Evolutionary conservation across 2,113 vertebrate genomes (phyloP).

Genomic region (Mionectes macconnelli): DNA sequence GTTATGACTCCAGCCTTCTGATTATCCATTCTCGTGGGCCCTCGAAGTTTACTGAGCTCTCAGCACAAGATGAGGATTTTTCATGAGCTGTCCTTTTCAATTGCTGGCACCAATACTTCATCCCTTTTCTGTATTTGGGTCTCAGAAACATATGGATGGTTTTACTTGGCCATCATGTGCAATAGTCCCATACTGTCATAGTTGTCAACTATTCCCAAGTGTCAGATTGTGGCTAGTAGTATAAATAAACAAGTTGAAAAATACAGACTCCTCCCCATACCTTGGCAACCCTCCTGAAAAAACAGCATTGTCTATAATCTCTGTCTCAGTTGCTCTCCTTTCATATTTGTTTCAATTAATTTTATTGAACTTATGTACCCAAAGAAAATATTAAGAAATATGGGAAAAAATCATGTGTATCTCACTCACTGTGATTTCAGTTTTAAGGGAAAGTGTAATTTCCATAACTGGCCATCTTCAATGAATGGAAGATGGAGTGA

Average conservation of each 20-base stretch:
- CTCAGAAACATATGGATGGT: not conserved
- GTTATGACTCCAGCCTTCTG: slow-evolving; percentile 16
- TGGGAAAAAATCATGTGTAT: not conserved
- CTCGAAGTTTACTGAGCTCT: not conserved
- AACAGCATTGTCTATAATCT: not conserved
- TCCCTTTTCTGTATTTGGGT: not conserved
- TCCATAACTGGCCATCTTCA: not conserved
- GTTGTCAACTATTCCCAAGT: not conserved
- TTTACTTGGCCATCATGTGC: not conserved
- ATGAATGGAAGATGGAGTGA: not conserved
- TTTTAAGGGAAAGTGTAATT: not conserved
- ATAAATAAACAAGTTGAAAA: slow-evolving; percentile 2
- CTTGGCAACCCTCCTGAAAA: not conserved
- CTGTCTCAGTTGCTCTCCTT: not conserved
- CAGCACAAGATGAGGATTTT: not conserved
- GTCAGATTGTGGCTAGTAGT: not conserved
- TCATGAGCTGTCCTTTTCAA: not conserved
- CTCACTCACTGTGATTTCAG: not conserved
- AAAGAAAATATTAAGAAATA: not conserved
- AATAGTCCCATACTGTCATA: not conserved
- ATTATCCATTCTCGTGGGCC: not conserved
- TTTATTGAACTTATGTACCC: not conserved
- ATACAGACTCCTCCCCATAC: not conserved
- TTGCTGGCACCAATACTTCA: not conserved
- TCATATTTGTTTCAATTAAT: not conserved